Base-by-base conservation (phyloP, 2,113 vertebrate species). In the Podarcis muralis region DNA sequence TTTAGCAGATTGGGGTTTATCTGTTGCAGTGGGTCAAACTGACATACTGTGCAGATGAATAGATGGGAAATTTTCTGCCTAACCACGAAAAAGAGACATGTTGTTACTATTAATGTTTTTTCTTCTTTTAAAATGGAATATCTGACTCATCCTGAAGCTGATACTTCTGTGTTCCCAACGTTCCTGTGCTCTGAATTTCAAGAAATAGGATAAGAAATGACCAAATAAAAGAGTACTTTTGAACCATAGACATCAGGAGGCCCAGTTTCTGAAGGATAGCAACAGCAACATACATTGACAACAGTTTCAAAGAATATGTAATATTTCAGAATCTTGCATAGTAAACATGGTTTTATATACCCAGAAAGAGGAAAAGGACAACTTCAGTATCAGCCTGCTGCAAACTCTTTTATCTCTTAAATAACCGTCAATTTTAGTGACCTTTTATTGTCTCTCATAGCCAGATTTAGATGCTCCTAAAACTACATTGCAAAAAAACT, bases 161-260 rank as follows among this genome's bases (percentile, higher is more conserved):
- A 81, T 84, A 84, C 77, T 91, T 89, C 32, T 93, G 57, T 91
- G 35, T 40, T 93, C 93, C 66, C 48, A 83, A 53, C 71, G 75
- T 92, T 35, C 32, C 32, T 91, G 74, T 92, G 81, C 72, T 92
- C 83, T 80, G 35, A 85, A 90, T 90, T 86, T 87, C 83, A 86
- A 79, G 72, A 93, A 86, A 53, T 32, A 90, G 35, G 37, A 88
- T 13, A 37, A 84, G 91, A 88, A 84, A 15, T 81, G 66, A 83
- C 37, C 11, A 91, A 93, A 76, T 27, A 5, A 84, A 53, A 53
- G 48, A 53, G 48, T 53, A 53, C 48, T 37, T 66, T 59, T 25
- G 32, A 82, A 18, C 13, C 23, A 20, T 37, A 3, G 23, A 25
- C 32, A 82, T 5, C 65, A 25, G 13, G 59, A 37, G 23, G 8